Evolutionary conservation across 1,140 invertebrate species (phyloP).

Genomic region (Protaetia brevitarsis): DNA sequence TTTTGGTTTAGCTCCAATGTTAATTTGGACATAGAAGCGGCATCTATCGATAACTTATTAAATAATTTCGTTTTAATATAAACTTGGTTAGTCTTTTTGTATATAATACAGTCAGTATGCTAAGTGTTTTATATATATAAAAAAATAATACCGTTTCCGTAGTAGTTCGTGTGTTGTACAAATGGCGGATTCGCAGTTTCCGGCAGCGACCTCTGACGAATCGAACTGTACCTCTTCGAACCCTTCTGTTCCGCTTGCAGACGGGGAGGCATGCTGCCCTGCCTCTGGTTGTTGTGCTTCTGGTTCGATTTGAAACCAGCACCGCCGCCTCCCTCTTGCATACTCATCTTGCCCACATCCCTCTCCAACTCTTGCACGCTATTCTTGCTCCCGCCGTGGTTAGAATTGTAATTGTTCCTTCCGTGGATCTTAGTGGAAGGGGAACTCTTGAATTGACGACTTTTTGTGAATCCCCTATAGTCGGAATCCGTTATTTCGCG

Average conservation of each 20-base stretch:
- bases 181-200: constrained; percentile 41
- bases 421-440: constrained; percentile 48
- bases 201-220: constrained; percentile 53
- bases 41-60: too few relatives aligned
- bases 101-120: too few relatives aligned
- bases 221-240: constrained; percentile 55
- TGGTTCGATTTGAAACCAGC: constrained; percentile 29
- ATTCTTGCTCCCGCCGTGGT: constrained; percentile 39
- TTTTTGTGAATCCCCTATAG: constrained; percentile 45
- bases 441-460: constrained; percentile 35
- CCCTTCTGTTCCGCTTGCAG: constrained; percentile 51
- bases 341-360: constrained; percentile 52
- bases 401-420: constrained; percentile 31
- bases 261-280: constrained; percentile 51
- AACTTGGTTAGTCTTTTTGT: neutral
- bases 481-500: constrained; percentile 42
- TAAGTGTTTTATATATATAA: too few relatives aligned
- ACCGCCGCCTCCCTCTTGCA: constrained; percentile 49
- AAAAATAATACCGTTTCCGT: constrained; percentile 38
- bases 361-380: constrained; percentile 50
- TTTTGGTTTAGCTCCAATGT: too few relatives aligned
- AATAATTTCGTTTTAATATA: neutral
- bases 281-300: constrained; percentile 44
- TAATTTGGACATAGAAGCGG: too few relatives aligned
- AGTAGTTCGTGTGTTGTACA: constrained; percentile 35